Evolutionary conservation across 2,888 invertebrate genomes (phyloP), one percentile per base, ranked within the genome.

Genomic region (Pristionchus maxplancki): DNA sequence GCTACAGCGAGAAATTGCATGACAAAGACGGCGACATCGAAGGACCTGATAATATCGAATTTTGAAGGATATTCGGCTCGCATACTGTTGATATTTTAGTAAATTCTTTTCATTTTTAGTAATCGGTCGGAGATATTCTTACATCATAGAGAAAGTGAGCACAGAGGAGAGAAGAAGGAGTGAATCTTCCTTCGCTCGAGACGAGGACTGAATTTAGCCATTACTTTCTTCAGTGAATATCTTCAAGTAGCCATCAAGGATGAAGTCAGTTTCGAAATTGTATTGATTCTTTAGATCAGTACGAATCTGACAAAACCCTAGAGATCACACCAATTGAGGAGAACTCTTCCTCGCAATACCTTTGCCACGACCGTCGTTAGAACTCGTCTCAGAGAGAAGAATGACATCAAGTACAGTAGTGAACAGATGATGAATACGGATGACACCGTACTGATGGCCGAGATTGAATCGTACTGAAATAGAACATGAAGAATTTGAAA

Each of bases 381-480:
- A 8, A 78, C 78, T 48, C 78, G 44, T 44, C 78, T 31, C 15
- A 78, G 44, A 8, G 78, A 78, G 44, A 78, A 4, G 28, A 40
- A 78, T 1, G 78, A 44, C 13, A 78, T 24, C 24, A 48, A 15
- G 28, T 78, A 78, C 28, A 78, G 4, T 6, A 78, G 3, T 20
- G 78, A 48, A 15, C 78, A 78, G 28, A 78, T n/a, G 1, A n/a
- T 44, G 28, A 78, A 78, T 48, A 78, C 78, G 17, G 44, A 11
- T 1, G 44, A 78, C 1, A 78, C 78, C 1, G 78, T 78, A 13
- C 44, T 78, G n/a, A 78, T 78, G n/a, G 78, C 78, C 6, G 78
- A 78, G 11, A 78, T 44, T 11, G 78, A 78, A 13, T 78, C 78
- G 44, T 44, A 78, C 78, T 78, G 78, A 48, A 78, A 78, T n/a